phyloP scores from a whole-genome alignment of 2,888 invertebrate species.

The Lamproptera curius region DNA sequence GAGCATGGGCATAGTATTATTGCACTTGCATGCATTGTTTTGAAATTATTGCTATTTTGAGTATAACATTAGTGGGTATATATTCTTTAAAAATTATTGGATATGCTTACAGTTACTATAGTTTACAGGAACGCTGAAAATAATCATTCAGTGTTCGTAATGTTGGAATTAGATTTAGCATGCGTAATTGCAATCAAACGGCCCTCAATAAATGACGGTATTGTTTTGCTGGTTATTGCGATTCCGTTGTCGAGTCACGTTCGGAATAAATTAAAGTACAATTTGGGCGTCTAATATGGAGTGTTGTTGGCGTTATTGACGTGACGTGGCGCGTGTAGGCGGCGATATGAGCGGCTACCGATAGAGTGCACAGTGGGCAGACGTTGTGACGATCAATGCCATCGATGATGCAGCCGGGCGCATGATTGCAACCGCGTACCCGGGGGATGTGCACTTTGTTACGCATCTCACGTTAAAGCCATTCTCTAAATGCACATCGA shows the following conservation, averaged over 20 bases:
- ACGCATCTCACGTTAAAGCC: no score
- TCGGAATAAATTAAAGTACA: constrained; percentile 76
- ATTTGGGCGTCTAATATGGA: constrained; percentile 75
- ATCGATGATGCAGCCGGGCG: constrained; percentile 54
- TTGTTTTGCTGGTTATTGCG: constrained; percentile 74
- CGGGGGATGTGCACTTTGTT: constrained; percentile 30
- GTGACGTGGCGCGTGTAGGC: constrained; percentile 54
- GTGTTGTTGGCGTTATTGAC: constrained; percentile 69
- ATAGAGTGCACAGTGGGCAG: constrained; percentile 70
- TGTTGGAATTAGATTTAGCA: constrained; percentile 13
- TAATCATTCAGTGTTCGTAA: background rate
- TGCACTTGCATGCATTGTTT: no score
- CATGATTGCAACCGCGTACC: constrained; percentile 45
- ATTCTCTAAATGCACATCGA: no score
- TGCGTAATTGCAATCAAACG: constrained; percentile 53
- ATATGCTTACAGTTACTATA: no score
- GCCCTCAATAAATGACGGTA: constrained; percentile 59
- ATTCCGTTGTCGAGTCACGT: constrained; percentile 75
- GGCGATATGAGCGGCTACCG: constrained; percentile 68
- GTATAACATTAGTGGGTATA: no score
- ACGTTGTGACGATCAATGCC: constrained; percentile 39
- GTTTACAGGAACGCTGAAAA: no score
- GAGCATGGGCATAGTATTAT: constrained; percentile 14
- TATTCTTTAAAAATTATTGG: no score
- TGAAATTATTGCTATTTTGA: no score